phyloP scores from a whole-genome alignment of 2,888 invertebrate genomes.

The Glaucopsyche alexis region DNA sequence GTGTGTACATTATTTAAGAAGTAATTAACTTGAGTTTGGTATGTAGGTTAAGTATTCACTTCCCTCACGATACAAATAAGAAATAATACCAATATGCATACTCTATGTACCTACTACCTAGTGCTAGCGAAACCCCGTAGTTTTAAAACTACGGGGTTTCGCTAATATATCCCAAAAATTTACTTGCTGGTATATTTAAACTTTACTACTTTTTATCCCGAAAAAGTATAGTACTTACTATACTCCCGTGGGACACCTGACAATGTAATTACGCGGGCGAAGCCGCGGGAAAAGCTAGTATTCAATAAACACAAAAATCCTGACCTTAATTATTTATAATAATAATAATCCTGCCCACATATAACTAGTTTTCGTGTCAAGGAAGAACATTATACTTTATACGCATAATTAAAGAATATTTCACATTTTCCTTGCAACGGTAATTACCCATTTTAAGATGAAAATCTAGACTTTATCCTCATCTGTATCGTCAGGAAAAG shows the following conservation, averaged over 20 bases:
- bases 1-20: background rate
- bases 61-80: background rate
- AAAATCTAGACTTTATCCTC: slow-evolving; percentile 6
- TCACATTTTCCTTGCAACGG: background rate
- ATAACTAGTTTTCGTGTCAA: slow-evolving; percentile 16
- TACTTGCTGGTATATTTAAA: no score
- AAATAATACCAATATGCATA: background rate
- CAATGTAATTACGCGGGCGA: no score
- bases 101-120: no score
- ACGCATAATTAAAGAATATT: slow-evolving; percentile 24
- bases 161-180: no score
- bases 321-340: background rate
- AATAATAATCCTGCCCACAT: background rate
- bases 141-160: no score
- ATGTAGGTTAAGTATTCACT: slow-evolving; percentile 20
- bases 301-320: background rate
- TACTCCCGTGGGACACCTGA: no score
- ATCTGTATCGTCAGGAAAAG: background rate
- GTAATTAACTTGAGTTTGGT: slow-evolving; percentile 9
- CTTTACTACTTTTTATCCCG: no score
- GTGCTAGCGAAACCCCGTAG: no score
- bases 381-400: background rate
- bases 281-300: no score
- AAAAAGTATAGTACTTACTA: no score
- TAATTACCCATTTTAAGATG: background rate